Percentiles rank a stretch among this genome's conserved stretches.
These are phyloP conservation scores for Himalopsyche kuldschensis DNA, from an alignment of 2,888 invertebrate genomes.

Conservation along the genomic window DNA sequence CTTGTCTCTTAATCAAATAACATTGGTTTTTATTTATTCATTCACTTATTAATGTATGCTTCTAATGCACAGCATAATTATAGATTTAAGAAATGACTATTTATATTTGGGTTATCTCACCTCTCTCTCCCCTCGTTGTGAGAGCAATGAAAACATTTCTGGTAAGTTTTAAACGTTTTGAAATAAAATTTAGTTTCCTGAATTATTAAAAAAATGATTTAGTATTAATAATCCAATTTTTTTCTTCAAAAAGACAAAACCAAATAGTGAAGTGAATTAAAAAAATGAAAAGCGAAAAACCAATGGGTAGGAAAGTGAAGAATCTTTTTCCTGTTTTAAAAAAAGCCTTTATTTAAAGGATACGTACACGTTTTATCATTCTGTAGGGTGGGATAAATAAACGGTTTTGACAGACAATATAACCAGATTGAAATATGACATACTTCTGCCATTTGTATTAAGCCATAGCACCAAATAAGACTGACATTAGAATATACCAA, in stretches of 20 bases:
- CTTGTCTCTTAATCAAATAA: too few species aligned
- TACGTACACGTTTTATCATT: neutral
- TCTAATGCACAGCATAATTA: too few species aligned
- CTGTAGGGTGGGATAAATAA: neutral
- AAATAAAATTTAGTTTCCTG: too few species aligned
- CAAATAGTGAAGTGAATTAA: neutral
- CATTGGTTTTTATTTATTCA: too few species aligned
- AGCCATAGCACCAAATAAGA: neutral
- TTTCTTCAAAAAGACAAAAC: too few species aligned
- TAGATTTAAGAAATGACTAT: too few species aligned
- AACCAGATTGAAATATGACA: neutral
- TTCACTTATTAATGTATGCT: too few species aligned
- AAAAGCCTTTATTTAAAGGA: neutral
- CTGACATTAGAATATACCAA: neutral
- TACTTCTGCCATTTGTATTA: neutral
- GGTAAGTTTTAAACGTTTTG: too few species aligned
- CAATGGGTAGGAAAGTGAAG: neutral
- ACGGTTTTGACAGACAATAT: neutral
- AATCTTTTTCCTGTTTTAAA: neutral
- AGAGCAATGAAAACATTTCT: too few species aligned
- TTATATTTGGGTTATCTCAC: too few species aligned
- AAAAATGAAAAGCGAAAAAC: neutral
- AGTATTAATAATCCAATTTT: neutral
- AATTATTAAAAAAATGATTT: too few species aligned
- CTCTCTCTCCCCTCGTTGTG: too few species aligned